These are phyloP conservation scores for Drosophila parvula DNA, from an alignment of 1,140 invertebrate genomes.

Conservation along the genomic window DNA sequence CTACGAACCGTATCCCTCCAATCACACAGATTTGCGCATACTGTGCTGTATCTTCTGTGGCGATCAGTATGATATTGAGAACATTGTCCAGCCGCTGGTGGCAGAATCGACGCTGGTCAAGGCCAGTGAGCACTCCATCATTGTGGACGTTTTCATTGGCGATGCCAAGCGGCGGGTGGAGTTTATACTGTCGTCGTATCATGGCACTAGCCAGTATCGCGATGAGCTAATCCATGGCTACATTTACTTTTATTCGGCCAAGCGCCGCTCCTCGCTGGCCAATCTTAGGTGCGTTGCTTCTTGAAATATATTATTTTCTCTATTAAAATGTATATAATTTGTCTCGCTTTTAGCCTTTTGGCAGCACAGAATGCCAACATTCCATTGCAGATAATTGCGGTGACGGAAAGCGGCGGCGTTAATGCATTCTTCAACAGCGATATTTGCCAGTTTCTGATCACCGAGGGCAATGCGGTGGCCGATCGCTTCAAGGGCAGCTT, in stretches of 20 bases:
- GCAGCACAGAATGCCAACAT: conserved; percentile 97
- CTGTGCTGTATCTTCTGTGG: conserved; percentile 99
- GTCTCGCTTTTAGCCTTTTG: conserved; percentile 90
- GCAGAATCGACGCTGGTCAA: conserved; percentile 94
- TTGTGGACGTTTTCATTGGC: conserved; percentile 95
- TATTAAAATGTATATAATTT: not conserved
- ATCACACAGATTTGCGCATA: conserved; percentile 87
- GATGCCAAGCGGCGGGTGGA: conserved; percentile 95
- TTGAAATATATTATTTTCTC: not conserved
- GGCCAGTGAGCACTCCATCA: conserved; percentile 93
- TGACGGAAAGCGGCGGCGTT: conserved; percentile 93
- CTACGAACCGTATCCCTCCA: conserved; percentile 83
- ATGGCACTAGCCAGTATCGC: conserved; percentile 95
- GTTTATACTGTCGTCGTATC: conserved; percentile 97
- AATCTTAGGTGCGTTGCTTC: conserved; percentile 91
- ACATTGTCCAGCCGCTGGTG: conserved; percentile 94
- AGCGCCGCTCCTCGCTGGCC: conserved; percentile 96
- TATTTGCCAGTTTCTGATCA: conserved; percentile 94
- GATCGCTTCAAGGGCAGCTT: conserved; percentile 96
- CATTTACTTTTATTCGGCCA: conserved; percentile 97
- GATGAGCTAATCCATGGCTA: conserved; percentile 98
- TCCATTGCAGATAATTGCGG: conserved; percentile 97
- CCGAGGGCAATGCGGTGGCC: conserved; percentile 96
- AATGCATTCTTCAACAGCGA: conserved; percentile 96
- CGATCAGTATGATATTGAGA: conserved; percentile 96